Percentiles rank a stretch among this genome's conserved stretches.
Conservation (phyloP, 2,113 vertebrate species). For the Centropristis striata region DNA sequence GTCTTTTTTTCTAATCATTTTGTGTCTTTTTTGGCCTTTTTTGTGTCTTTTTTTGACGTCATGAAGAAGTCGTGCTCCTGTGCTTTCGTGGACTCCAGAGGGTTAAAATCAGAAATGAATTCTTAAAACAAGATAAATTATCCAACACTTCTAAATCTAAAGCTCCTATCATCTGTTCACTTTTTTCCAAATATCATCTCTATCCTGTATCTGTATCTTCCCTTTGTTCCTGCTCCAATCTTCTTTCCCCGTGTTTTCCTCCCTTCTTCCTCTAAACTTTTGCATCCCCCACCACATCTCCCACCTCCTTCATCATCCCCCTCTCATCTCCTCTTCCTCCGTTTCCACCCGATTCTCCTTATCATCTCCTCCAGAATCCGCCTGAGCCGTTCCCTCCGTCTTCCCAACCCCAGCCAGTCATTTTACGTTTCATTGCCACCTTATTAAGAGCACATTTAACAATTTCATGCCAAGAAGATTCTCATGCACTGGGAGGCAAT, state of each 20-base stretch:
- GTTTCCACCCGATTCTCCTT: slow-evolving; percentile 22
- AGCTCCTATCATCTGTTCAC: neutral
- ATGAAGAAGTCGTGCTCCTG: too few species aligned
- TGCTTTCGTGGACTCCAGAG: too few species aligned
- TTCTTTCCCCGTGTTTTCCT: neutral
- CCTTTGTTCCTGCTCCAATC: neutral
- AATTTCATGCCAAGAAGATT: slow-evolving; percentile 36
- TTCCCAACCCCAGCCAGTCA: slow-evolving; percentile 25
- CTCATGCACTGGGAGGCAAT: slow-evolving; percentile 19
- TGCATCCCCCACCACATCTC: too few species aligned
- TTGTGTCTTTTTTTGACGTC: too few species aligned
- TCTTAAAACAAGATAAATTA: too few species aligned
- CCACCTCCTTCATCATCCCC: neutral
- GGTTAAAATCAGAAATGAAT: too few species aligned
- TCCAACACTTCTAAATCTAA: too few species aligned
- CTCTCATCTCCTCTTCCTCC: neutral
- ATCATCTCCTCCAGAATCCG: slow-evolving; percentile 27
- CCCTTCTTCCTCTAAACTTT: neutral
- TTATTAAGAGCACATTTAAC: slow-evolving; percentile 48
- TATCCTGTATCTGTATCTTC: too few species aligned
- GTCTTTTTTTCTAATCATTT: too few species aligned
- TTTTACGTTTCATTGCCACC: slow-evolving; percentile 32
- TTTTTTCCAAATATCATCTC: neutral
- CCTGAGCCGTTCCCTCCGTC: slow-evolving; percentile 13
- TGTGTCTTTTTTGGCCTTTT: too few species aligned